These are phyloP conservation scores for Pholis gunnellus DNA, from an alignment of 2,113 vertebrate species.

Conservation along the genomic window DNA sequence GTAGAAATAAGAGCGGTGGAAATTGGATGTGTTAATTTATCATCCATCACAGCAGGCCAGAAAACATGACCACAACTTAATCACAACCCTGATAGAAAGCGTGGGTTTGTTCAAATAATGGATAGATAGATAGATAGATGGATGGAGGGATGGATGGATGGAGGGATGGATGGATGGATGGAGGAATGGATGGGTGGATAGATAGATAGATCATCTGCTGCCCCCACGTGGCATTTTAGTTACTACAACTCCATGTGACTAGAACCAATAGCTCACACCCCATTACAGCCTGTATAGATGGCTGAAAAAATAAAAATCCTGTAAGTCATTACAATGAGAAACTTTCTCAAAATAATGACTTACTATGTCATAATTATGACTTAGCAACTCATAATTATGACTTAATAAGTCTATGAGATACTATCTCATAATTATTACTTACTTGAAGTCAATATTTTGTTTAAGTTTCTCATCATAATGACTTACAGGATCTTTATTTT, in stretches of 20 bases:
- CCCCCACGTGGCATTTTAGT: slow-evolving; percentile 24
- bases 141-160: background rate
- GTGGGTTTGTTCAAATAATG: background rate
- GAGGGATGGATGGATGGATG: background rate
- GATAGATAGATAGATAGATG: background rate
- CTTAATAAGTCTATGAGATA: no score
- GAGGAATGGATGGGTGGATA: background rate
- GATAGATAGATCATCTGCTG: slow-evolving; percentile 45
- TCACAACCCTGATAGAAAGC: background rate
- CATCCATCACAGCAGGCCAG: background rate
- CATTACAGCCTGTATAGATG: background rate
- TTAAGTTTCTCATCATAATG: no score
- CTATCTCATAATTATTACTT: background rate
- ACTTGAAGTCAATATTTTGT: no score
- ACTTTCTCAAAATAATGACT: no score
- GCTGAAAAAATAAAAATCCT: background rate
- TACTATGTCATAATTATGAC: no score
- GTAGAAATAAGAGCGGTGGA: slow-evolving; percentile 1
- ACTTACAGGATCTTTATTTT: no score
- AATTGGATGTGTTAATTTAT: background rate
- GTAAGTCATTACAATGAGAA: no score
- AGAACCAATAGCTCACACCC: background rate
- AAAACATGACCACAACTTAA: background rate
- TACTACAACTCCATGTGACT: slow-evolving; percentile 9
- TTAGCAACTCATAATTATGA: no score